Percentiles rank a stretch among this genome's conserved stretches.
phyloP scores from a whole-genome alignment of 2,888 invertebrate species.

The Neria commutata region DNA sequence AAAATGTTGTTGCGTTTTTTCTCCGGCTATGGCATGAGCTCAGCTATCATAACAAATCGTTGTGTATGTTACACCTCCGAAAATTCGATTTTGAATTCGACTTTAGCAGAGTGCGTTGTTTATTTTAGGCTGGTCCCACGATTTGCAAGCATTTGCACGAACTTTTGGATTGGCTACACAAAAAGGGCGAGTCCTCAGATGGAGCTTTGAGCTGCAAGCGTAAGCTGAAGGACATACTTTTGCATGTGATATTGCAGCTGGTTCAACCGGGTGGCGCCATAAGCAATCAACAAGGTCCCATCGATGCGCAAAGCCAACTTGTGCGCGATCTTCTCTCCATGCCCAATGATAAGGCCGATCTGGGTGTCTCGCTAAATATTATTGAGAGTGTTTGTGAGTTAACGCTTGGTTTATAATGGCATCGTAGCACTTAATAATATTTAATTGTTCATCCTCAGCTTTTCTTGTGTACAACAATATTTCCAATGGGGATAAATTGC shows the following conservation, averaged over 20 bases:
- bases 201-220: slow-evolving; percentile 64
- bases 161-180: slow-evolving; percentile 71
- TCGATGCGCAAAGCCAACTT: slow-evolving; percentile 78
- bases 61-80: slow-evolving; percentile 49
- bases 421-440: background rate
- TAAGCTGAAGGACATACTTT: slow-evolving; percentile 64
- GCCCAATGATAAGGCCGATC: slow-evolving; percentile 71
- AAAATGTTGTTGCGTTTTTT: slow-evolving; percentile 70
- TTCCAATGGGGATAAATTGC: slow-evolving; percentile 65
- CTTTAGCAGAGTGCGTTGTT: background rate
- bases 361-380: slow-evolving; percentile 74
- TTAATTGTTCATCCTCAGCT: slow-evolving; percentile 47
- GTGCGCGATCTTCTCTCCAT: slow-evolving; percentile 70
- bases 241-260: slow-evolving; percentile 75
- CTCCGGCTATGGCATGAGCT: slow-evolving; percentile 68
- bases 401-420: too few species aligned
- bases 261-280: slow-evolving; percentile 72
- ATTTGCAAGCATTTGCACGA: slow-evolving; percentile 76
- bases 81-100: background rate
- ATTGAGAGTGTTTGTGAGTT: slow-evolving; percentile 73
- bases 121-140: slow-evolving; percentile 74
- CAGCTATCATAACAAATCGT: slow-evolving; percentile 57
- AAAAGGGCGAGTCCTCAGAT: slow-evolving; percentile 69
- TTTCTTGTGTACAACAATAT: slow-evolving; percentile 65
- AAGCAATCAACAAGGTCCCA: slow-evolving; percentile 70